Evolutionary conservation across 92 coral and sea anemone species (phyloP).

Genomic region (Metridium senile): DNA sequence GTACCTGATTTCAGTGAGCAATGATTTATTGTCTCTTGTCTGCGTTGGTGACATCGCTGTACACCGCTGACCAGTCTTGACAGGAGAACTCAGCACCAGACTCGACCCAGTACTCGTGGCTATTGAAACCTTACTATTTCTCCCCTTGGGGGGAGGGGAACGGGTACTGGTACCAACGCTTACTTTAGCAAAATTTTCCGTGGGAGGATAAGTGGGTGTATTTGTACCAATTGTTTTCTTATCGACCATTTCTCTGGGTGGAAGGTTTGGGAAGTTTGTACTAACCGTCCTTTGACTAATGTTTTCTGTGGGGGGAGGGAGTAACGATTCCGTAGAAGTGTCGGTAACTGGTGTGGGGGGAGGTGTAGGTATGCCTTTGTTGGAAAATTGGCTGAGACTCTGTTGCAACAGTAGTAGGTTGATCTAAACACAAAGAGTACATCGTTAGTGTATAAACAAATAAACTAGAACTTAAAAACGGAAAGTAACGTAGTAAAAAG

Average conservation of each 20-base stretch:
- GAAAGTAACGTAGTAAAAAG: too few species aligned
- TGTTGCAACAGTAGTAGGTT: conserved; percentile 63
- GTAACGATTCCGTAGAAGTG: background rate
- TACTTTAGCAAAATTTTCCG: background rate
- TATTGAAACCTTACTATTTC: conserved; percentile 49
- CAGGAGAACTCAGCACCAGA: conserved; percentile 68
- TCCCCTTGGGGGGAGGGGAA: background rate
- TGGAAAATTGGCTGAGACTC: conserved; percentile 38
- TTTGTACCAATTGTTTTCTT: background rate
- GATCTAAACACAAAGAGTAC: conserved; percentile 45
- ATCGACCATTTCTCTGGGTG: background rate
- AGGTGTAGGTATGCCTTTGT: conserved; percentile 51
- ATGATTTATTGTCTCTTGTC: conserved; percentile 2
- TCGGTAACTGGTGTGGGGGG: conserved; percentile 67
- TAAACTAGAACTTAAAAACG: too few species aligned
- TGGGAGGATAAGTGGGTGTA: background rate
- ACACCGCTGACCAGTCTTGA: conserved; percentile 46
- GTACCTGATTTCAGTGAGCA: background rate
- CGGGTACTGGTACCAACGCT: background rate
- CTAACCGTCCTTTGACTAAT: background rate
- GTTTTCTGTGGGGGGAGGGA: background rate
- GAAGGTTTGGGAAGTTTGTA: background rate
- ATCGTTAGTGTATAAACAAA: too few species aligned
- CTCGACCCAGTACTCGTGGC: conserved; percentile 89
- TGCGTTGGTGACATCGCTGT: conserved; percentile 77